A percentile compares a stretch with the other conserved stretches of the same genome.
phyloP scores from a whole-genome alignment of 35 echinoderm and acorn worm species.

The Hemicentrotus pulcherrimus region DNA sequence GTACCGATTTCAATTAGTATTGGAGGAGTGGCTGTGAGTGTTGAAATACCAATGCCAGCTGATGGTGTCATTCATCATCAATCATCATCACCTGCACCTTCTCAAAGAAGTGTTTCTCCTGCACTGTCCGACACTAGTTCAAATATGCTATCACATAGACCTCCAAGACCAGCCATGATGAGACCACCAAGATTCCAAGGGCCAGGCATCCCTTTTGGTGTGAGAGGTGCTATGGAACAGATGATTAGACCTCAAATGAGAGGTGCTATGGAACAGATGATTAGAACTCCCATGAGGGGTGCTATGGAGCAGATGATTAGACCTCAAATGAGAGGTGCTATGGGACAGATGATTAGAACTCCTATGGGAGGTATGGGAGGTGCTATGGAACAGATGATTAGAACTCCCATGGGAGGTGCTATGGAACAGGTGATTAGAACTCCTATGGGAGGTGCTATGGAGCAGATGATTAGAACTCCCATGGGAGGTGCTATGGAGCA shows the following conservation, averaged over 20 bases:
- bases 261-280: no score
- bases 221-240: neutral
- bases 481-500: no score
- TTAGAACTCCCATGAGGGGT: no score
- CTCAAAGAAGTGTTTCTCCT: constrained; percentile 10
- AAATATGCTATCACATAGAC: neutral
- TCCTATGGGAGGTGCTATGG: no score
- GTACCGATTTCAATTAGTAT: constrained; percentile 53
- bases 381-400: no score
- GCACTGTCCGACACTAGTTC: neutral
- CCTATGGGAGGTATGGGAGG: neutral
- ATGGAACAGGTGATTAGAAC: no score
- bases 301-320: no score
- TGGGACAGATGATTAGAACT: constrained; percentile 15
- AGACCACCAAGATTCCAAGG: neutral
- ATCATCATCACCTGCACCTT: constrained; percentile 9
- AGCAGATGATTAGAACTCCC: no score
- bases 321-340: no score
- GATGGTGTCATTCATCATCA: constrained; percentile 26
- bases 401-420: no score
- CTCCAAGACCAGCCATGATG: neutral
- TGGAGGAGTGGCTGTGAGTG: constrained; percentile 44
- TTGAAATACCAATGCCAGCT: constrained; percentile 42
- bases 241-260: neutral
- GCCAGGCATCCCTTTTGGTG: neutral